These are phyloP conservation scores for Eupithecia vulgata DNA, from an alignment of 2,888 invertebrate genomes.

Conservation along the genomic window DNA sequence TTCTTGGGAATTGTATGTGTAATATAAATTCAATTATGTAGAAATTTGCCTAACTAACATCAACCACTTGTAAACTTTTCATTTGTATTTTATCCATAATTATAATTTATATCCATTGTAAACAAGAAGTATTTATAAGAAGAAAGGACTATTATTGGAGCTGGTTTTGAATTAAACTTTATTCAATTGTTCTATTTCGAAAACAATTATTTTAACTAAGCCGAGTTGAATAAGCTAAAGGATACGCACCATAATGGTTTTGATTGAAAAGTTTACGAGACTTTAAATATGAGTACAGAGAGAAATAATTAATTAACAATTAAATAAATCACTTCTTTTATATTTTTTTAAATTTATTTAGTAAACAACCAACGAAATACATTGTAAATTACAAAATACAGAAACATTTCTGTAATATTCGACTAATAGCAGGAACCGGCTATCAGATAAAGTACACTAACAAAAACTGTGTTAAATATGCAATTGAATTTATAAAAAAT, in stretches of 20 bases:
- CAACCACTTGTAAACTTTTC: not conserved
- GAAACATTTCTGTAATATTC: not conserved
- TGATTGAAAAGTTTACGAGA: not conserved
- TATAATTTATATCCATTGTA: not conserved
- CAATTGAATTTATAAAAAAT: not conserved
- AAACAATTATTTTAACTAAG: not conserved
- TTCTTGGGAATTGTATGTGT: not conserved
- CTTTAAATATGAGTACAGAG: not conserved
- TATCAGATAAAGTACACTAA: not conserved
- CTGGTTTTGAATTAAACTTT: not conserved
- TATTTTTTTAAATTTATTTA: not conserved
- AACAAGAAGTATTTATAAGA: not conserved
- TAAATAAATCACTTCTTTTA: not conserved
- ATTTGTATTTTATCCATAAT: not conserved
- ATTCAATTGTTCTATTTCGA: slow-evolving; percentile 1
- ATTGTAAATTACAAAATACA: not conserved
- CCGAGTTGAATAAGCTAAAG: not conserved
- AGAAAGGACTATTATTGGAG: not conserved
- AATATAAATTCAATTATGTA: not conserved
- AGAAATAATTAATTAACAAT: not conserved
- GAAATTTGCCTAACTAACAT: not conserved
- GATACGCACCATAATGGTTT: not conserved
- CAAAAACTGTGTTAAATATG: not conserved
- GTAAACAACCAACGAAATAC: not conserved
- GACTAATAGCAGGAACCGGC: not conserved